These are phyloP conservation scores for Drosophila navojoa DNA, from an alignment of 1,140 invertebrate species.

Conservation along the genomic window DNA sequence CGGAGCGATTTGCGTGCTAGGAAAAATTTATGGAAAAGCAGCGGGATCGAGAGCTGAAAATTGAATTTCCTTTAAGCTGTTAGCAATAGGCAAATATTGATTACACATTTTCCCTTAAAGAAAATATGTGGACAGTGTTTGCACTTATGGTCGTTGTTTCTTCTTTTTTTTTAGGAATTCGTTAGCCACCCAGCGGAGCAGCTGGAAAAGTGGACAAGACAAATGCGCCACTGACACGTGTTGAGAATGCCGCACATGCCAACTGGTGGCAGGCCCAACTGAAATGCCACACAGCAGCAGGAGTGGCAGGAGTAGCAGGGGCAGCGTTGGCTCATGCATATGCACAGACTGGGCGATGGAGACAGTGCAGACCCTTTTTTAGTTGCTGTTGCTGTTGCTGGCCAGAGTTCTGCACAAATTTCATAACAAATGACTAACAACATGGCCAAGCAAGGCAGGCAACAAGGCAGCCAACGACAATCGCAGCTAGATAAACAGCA, in stretches of 20 bases:
- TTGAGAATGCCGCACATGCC: constrained; percentile 75
- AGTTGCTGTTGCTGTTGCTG: not conserved
- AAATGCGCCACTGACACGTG: constrained; percentile 73
- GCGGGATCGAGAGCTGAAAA: constrained; percentile 13
- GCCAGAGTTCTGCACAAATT: constrained; percentile 37
- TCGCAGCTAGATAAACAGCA: constrained; percentile 71
- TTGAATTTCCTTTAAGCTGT: constrained; percentile 17
- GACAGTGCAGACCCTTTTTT: constrained; percentile 51
- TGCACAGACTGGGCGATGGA: constrained; percentile 53
- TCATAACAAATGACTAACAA: constrained; percentile 82
- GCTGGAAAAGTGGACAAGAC: constrained; percentile 22
- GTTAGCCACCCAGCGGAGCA: constrained; percentile 1
- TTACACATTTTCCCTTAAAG: constrained; percentile 14
- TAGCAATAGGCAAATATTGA: constrained; percentile 14
- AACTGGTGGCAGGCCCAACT: constrained; percentile 47
- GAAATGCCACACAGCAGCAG: constrained; percentile 74
- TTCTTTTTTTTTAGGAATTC: constrained; percentile 19
- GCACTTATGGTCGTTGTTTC: too few relatives aligned
- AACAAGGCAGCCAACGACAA: constrained; percentile 59
- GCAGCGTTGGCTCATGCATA: constrained; percentile 57
- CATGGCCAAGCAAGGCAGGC: constrained; percentile 64
- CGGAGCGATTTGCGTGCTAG: not conserved
- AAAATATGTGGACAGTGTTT: constrained; percentile 11
- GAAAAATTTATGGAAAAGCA: constrained; percentile 4
- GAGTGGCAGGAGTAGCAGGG: not conserved